Conservation (phyloP, 2,797 vertebrate genomes). For the Alectoris magna region DNA sequence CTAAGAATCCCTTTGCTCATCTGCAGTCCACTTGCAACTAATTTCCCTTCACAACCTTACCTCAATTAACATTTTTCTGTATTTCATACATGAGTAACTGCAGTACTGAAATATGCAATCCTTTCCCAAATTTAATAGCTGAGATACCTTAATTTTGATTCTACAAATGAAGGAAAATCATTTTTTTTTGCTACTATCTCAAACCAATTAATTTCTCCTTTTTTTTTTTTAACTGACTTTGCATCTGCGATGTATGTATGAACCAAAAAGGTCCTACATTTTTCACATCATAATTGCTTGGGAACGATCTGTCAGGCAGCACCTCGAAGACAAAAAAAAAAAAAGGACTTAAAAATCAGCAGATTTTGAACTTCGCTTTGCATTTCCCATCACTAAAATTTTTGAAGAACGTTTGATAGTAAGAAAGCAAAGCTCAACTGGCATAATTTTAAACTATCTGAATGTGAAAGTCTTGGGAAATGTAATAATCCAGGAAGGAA, state of each 20-base stretch:
- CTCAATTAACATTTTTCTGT: conserved; percentile 65
- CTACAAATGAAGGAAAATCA: conserved; percentile 65
- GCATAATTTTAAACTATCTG: conserved; percentile 28
- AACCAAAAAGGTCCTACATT: conserved; percentile 25
- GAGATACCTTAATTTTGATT: conserved; percentile 40
- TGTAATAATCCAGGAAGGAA: conserved; percentile 6
- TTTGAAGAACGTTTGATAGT: conserved; percentile 44
- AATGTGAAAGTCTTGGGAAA: conserved; percentile 37
- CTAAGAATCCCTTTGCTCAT: conserved; percentile 62
- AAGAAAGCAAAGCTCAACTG: conserved; percentile 54
- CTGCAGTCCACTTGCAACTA: conserved; percentile 59
- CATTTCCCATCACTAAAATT: conserved; percentile 46
- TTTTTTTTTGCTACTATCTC: conserved; percentile 45
- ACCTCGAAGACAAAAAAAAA: conserved; percentile 36
- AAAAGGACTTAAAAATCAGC: conserved; percentile 45
- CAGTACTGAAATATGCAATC: conserved; percentile 35
- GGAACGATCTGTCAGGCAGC: conserved; percentile 49
- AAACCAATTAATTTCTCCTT: conserved; percentile 50
- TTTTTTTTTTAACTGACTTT: neutral
- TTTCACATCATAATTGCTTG: conserved; percentile 59
- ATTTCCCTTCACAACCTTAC: conserved; percentile 44
- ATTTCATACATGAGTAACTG: conserved; percentile 63
- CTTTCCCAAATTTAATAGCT: conserved; percentile 53
- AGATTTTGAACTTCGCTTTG: conserved; percentile 53
- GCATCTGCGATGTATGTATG: conserved; percentile 13